phyloP scores from a whole-genome alignment of 2,888 invertebrate genomes.

The Microdon myrmicae region DNA sequence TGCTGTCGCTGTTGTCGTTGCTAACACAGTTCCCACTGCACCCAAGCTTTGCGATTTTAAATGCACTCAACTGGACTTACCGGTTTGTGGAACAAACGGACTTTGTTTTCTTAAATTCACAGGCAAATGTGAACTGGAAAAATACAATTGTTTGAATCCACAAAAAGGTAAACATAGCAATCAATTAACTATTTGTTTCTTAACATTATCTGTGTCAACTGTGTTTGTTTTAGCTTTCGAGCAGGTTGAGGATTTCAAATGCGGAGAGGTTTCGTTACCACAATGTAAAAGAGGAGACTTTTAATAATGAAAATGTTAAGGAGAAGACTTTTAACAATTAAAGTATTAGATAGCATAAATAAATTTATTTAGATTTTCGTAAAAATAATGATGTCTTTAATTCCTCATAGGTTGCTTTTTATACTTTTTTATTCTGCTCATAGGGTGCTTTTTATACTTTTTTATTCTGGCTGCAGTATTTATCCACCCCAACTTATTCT shows the following conservation, averaged over 20 bases:
- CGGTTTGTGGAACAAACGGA: conserved; percentile 58
- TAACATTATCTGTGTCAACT: too few relatives aligned
- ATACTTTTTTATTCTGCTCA: too few relatives aligned
- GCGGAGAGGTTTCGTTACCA: conserved; percentile 20
- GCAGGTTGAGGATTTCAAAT: conserved; percentile 1
- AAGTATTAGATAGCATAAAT: too few relatives aligned
- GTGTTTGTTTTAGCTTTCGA: conserved; percentile 19
- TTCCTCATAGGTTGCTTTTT: too few relatives aligned
- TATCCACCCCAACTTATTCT: too few relatives aligned
- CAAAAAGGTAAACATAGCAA: conserved; percentile 34
- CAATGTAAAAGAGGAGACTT: conserved; percentile 27
- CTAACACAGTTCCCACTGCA: conserved; percentile 11
- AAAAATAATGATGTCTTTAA: too few relatives aligned
- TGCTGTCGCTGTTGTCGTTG: conserved; percentile 1
- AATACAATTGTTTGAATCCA: conserved; percentile 60
- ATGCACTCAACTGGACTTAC: conserved; percentile 55
- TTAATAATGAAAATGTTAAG: too few relatives aligned
- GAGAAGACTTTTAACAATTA: too few relatives aligned
- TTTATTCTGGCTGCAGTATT: too few relatives aligned
- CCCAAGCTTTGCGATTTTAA: conserved; percentile 54
- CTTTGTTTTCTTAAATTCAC: conserved; percentile 57
- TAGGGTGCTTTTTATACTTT: too few relatives aligned
- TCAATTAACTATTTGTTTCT: background rate
- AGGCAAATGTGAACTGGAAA: conserved; percentile 56
- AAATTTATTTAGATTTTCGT: too few relatives aligned